Base-by-base conservation (phyloP, 2,888 invertebrate species). In the Xanthorhoe designata region DNA sequence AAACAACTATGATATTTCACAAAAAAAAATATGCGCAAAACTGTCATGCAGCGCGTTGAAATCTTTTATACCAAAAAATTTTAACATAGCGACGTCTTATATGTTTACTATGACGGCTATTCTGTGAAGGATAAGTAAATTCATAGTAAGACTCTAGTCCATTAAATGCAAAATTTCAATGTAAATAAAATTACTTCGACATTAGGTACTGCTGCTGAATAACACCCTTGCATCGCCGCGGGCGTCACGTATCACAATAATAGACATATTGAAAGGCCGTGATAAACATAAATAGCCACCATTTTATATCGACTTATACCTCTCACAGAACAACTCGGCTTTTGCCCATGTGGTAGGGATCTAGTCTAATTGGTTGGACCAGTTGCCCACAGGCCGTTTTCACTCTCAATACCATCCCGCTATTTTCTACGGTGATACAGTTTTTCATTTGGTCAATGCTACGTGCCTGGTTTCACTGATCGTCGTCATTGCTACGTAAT, bases 381-480 rank as follows among this genome's bases (percentile, higher is more conserved):
- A 78, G 79, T 79, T 75, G 78, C 76, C 84, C 80, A 69, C 76
- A 75, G 80, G 78, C 70, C 68, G 86, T 84, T 92, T 92, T 92
- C 91, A 91, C 91, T 92, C 89, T 92, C 92, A 73, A 87, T 88
- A 67, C 78, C 75, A 90, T 91, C 84, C 86, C 87, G 88, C 86
- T 88, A 87, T 78, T 88, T 90, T 90, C 90, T 90, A 88, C 79
- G 70, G 78, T 83, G 87, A 87, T 89, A 90, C 85, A 88, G 88
- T 90, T 91, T 91, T 91, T 90, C 88, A 84, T 84, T 85, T 79
- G 80, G 81, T 75, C 77, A 73, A 75, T 74, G 73, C 74, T 76
- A 76, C 77, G 75, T 75, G 79, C 84, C 81, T 79, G 83, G 89
- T 89, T 90, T 91, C 86, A 84, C 88, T 85, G 78, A 81, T 81